Evolutionary conservation across 2,797 vertebrate species (phyloP), one percentile per base, ranked within the genome.

Genomic region (Gallinago solitaria): DNA sequence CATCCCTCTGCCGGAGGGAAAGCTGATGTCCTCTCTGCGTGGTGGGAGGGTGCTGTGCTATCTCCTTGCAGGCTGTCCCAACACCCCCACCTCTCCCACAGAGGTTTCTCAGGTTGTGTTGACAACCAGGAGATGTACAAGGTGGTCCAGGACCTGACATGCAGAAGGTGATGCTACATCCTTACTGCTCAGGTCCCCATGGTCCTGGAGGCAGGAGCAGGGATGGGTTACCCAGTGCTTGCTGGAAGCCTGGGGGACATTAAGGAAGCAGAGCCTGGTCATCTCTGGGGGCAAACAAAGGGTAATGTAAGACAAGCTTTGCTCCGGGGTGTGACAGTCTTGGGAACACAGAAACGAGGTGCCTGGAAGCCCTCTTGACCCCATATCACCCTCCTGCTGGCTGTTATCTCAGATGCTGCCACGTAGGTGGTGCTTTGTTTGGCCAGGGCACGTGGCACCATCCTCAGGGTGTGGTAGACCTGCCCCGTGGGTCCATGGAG

Each of bases 101-200:
- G 56, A 35, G 21, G n/a, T 24, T 86, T 24, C 64, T 60, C 37
- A 8, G 21, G 33, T 41, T 30, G 35, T 4, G 5, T 60, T 50
- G 13, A 23, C 39, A 1, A 1, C 1, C 0, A 23, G 16, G 10
- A 74, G 56, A 50, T 4, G 10, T 37, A 45, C 23, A 8, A 57
- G 33, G 41, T 8, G 5, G 27, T 50, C 39, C 24, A 45, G 33
- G 35, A 30, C 10, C 6, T 45, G 59, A 24, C 9, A 15, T 0
- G 10, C 25, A 76, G 64, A 33, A 51, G 30, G 19, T 61, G 41
- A 37, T 63, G 67, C 35, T n/a, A 28, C 27, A 33, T 50, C 67
- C 41, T 43, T 28, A 28, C 59, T 9, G 21, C 21, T 63, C 37
- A 15, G 48, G 15, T 37, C 23, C 37, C 20, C 8, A n/a, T 19